phyloP scores from a whole-genome alignment of 2,113 vertebrate species.

The Nothoprocta perdicaria region DNA sequence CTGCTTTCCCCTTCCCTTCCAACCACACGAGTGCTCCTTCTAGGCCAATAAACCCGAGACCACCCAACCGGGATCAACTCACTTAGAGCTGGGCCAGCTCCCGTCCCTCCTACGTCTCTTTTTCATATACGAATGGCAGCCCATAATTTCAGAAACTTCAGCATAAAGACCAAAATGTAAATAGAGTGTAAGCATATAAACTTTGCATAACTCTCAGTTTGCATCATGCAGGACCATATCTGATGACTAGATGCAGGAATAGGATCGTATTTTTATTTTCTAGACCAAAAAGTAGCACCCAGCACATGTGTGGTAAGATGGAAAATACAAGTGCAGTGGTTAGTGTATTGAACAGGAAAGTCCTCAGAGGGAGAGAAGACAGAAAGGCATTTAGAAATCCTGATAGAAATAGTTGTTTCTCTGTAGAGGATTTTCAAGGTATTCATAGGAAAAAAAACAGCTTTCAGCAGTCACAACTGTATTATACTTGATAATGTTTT shows the following conservation, averaged over 20 bases:
- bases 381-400: slow-evolving; percentile 33
- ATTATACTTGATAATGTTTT: neutral
- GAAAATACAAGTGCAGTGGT: neutral
- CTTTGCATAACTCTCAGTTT: neutral
- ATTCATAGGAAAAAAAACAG: neutral
- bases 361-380: slow-evolving; percentile 8
- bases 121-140: neutral
- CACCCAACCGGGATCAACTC: neutral
- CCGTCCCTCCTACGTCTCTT: neutral
- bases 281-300: slow-evolving; percentile 14
- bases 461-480: slow-evolving; percentile 31
- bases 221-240: neutral
- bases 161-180: neutral
- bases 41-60: neutral
- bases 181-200: neutral
- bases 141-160: neutral
- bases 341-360: neutral
- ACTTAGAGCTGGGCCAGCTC: rapidly evolving
- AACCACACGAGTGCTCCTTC: neutral
- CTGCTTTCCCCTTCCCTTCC: neutral
- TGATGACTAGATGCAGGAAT: neutral
- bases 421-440: neutral
- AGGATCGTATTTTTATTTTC: neutral
- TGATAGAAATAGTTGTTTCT: slow-evolving; percentile 35
- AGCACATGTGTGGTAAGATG: slow-evolving; percentile 1